Base-by-base conservation (phyloP, 1,140 invertebrate genomes). In the Venturia canescens region DNA sequence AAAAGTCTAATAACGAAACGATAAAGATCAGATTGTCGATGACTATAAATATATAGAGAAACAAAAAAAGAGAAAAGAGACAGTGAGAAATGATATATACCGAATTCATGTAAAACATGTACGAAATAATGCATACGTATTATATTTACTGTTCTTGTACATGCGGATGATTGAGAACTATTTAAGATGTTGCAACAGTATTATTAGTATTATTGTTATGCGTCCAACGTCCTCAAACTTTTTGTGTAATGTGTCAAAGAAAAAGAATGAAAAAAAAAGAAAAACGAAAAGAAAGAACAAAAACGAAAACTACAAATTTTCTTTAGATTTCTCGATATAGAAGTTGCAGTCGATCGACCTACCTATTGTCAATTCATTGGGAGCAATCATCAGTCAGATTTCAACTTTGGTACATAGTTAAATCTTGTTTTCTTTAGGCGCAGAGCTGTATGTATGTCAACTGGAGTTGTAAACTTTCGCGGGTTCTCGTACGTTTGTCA, bases 341-440 rank as follows among this genome's bases (percentile, higher is more conserved):
- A 88, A 91, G 88, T 89, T 89, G 87, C 90, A 90, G 90, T 89
- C 84, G 88, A 89, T 88, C 53, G 79, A 74, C 67, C 86, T 88
- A 88, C 87, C 86, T 85, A 87, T 86, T 88, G 86, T 85, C 87
- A 89, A 89, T 88, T 88, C 85, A 90, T 90, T 90, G 89, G 90
- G 87, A 57, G 87, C 86, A 89, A 89, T 89, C 89, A 89, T 85
- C 89, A 89, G 90, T 90, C 88, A 87, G 86, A 88, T 85, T 89
- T 86, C 86, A 83, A 90, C 86, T 89, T 89, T 87, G 86, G 86
- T 90, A 90, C 29, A 78, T 72, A 88, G 86, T 87, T 86, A 79
- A 90, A 87, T 89, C 81, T 90, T 89, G 83, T 90, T 90, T 89
- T 86, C 89, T 88, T 91, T 91, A 91, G 90, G 90, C 89, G 89